These are phyloP conservation scores for Spermophilus dauricus DNA, from an alignment of 2,113 vertebrate species.

Conservation along the genomic window DNA sequence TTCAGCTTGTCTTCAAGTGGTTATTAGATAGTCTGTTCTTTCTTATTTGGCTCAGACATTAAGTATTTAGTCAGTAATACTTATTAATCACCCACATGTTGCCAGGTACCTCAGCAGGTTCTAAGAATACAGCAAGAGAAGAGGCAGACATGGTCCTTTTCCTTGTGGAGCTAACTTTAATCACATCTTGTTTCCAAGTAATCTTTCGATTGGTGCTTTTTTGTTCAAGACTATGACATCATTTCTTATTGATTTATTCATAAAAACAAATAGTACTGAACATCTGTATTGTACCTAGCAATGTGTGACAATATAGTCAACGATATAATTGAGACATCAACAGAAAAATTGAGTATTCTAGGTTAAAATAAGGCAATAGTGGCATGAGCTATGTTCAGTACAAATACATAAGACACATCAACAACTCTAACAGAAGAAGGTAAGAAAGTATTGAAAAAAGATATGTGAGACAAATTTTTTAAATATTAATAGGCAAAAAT, in stretches of 20 bases:
- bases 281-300: background rate
- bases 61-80: slow-evolving; percentile 10
- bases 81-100: background rate
- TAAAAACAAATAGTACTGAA: background rate
- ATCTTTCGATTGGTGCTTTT: background rate
- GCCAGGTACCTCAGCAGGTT: background rate
- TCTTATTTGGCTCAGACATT: background rate
- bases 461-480: background rate
- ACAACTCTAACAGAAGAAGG: background rate
- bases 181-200: background rate
- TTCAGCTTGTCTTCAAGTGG: background rate
- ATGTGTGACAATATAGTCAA: background rate
- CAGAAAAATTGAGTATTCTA: background rate
- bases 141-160: background rate
- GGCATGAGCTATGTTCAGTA: background rate
- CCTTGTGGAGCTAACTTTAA: background rate
- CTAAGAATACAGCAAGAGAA: background rate
- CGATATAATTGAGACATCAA: background rate
- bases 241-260: slow-evolving; percentile 15
- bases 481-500: slow-evolving; percentile 14
- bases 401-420: background rate
- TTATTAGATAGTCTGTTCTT: background rate
- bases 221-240: background rate
- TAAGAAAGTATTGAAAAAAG: background rate
- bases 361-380: background rate